Evolutionary conservation across 2,113 vertebrate genomes (phyloP), one percentile per base, ranked within the genome.

Genomic region (Notarius quadriscutis): DNA sequence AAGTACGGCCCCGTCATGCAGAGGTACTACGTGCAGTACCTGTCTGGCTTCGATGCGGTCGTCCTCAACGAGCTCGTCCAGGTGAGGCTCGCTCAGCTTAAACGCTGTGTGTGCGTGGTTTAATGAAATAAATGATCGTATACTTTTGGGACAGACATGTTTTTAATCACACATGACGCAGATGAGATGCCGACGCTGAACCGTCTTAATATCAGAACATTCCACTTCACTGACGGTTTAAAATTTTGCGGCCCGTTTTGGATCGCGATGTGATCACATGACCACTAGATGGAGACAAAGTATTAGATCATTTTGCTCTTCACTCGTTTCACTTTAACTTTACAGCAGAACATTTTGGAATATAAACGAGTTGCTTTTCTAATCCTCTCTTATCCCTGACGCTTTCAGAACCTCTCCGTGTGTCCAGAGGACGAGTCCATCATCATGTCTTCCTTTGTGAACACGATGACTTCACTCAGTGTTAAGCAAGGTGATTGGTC

Each of bases 371-470:
- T 51, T 7, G 12, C 2, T 78, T 51, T 51, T 1, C 11, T 50
- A 50, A 50, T 17, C 75, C 0, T 30, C 0, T 11, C 75, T 34
- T 92, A 14, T 80, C 14, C 91, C 1, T 87, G 58, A 72, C 11
- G 89, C 25, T 91, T 84, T 65, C 58, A 99, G 98, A 99, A 99
- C 95, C 96, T 99, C 91, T 99, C 98, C 2, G 98, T 99, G 72
- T 99, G 98, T 92, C 98, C 98, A 79, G 98, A 99, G 92, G 98
- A 99, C 91, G 98, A 99, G 91, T 99, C 98, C 0, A 99, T 99
- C 90, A 99, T 99, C 90, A 99, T 99, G 98, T 99, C 98, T 20
- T 99, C 98, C 86, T 99, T 99, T 88, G 98, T 99, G 90, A 99
- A 99, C 94, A 99, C 98, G 0, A 99, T 99, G 98, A 99, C 98